These are phyloP conservation scores for Tenthredo livida DNA, from an alignment of 2,888 invertebrate species.

Conservation along the genomic window DNA sequence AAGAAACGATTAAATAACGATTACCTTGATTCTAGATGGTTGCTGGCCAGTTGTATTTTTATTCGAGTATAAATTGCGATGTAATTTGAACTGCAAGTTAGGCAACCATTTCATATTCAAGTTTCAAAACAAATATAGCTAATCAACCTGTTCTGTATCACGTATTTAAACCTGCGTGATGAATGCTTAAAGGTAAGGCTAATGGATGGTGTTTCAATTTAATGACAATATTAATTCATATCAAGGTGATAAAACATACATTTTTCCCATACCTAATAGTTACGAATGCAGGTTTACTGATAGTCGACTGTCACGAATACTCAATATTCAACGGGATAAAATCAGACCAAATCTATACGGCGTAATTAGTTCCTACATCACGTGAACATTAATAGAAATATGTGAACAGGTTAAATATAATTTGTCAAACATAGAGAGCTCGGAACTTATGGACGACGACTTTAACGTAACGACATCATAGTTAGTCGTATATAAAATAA, in stretches of 20 bases:
- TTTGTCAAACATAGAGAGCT: neutral
- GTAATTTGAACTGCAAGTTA: neutral
- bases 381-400: neutral
- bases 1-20: constrained; percentile 34
- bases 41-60: neutral
- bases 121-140: neutral
- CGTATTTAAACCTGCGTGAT: neutral
- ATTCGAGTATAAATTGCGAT: neutral
- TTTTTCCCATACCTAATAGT: neutral
- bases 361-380: neutral
- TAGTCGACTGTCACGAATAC: neutral
- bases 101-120: neutral
- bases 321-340: neutral
- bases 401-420: neutral
- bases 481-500: constrained; percentile 27
- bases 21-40: constrained; percentile 19
- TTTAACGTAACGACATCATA: constrained; percentile 10
- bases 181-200: neutral
- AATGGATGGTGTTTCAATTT: neutral
- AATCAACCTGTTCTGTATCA: neutral
- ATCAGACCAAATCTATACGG: neutral
- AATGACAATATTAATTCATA: constrained; percentile 2
- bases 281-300: neutral
- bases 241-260: neutral
- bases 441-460: neutral